Conservation (phyloP, 2,797 vertebrate species). For the Mormyrops attenuatus region DNA sequence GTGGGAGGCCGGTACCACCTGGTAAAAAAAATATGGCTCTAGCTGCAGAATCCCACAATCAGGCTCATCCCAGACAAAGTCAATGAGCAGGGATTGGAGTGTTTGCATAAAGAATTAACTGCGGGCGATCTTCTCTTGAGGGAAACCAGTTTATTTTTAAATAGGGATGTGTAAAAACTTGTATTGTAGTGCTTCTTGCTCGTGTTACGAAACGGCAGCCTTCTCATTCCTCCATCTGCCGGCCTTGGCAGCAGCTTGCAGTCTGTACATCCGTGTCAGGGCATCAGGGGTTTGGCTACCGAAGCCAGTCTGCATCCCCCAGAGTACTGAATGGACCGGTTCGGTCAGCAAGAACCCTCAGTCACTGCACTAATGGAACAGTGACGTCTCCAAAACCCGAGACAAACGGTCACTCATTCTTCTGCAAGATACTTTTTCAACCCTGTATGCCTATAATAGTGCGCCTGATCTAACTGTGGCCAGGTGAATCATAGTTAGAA, state of each 20-base stretch:
- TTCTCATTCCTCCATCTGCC: background rate
- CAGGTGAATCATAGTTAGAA: background rate
- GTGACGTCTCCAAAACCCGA: background rate
- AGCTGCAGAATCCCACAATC: background rate
- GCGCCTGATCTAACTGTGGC: background rate
- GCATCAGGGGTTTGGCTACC: slow-evolving; percentile 15
- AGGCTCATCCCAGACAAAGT: background rate
- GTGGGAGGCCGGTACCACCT: background rate
- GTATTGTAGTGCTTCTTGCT: background rate
- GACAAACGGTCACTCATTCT: background rate
- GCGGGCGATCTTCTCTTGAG: background rate
- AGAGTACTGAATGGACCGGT: background rate
- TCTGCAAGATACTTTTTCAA: background rate
- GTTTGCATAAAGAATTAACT: background rate
- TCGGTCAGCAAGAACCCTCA: background rate
- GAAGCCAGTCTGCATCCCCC: background rate
- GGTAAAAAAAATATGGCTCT: background rate
- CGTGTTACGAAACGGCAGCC: background rate
- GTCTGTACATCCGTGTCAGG: slow-evolving; percentile 17
- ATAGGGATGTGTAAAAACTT: background rate
- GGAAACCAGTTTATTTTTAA: background rate
- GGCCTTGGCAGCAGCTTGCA: slow-evolving; percentile 22
- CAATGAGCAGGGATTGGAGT: background rate
- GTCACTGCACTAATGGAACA: background rate
- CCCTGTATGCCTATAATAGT: background rate